phyloP scores from a whole-genome alignment of 2,888 invertebrate genomes.

The Hyalella azteca region DNA sequence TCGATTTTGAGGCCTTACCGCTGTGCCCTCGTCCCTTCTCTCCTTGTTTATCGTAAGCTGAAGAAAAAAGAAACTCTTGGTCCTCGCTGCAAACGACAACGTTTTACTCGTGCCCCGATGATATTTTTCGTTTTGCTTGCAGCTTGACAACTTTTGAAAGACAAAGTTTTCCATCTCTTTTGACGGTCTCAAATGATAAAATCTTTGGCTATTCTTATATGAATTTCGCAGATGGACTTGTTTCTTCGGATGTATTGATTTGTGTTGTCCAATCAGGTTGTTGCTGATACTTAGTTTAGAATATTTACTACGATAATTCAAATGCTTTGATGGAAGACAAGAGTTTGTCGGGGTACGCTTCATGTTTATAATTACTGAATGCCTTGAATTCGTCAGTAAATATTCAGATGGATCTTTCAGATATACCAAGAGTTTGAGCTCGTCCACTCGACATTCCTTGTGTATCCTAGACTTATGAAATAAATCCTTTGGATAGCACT shows the following conservation, averaged over 20 bases:
- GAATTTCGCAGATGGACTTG: background rate
- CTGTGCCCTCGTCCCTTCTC: background rate
- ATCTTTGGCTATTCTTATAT: background rate
- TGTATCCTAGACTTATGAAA: no score
- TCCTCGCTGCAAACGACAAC: background rate
- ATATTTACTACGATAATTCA: no score
- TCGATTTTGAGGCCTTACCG: background rate
- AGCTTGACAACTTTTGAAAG: background rate
- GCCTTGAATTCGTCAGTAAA: no score
- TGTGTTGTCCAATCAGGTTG: no score
- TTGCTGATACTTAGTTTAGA: no score
- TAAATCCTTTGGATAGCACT: no score
- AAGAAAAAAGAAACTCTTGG: background rate
- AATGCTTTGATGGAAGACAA: background rate
- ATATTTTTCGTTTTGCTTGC: background rate
- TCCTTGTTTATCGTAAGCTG: background rate
- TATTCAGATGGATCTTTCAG: no score
- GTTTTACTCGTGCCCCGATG: background rate
- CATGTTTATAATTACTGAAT: no score
- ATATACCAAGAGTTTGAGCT: no score
- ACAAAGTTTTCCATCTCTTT: background rate
- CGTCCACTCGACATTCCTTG: no score
- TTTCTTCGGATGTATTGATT: background rate
- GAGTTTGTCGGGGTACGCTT: no score
- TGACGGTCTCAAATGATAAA: background rate